Evolutionary conservation across 2,888 invertebrate species (phyloP).

Genomic region (Alitta virens): DNA sequence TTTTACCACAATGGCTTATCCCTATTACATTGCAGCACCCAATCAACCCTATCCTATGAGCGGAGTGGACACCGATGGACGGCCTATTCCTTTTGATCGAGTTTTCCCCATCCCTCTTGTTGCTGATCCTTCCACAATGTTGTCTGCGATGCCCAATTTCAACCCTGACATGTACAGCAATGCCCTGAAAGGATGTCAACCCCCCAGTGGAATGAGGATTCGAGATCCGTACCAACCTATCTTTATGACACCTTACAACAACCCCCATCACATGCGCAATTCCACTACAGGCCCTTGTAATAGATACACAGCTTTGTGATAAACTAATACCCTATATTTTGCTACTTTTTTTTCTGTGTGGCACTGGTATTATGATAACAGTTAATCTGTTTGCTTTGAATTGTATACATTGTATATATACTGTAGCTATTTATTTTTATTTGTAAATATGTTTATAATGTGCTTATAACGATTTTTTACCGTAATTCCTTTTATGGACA

Average conservation of each 20-base stretch:
- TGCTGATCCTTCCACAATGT: constrained; percentile 3
- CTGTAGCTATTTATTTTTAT: too few species aligned
- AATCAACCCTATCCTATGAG: background rate
- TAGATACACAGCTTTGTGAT: too few species aligned
- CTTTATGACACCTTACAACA: constrained; percentile 6
- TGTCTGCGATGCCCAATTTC: constrained; percentile 2
- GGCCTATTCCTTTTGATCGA: background rate
- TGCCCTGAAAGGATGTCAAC: background rate
- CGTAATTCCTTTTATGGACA: too few species aligned
- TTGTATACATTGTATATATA: too few species aligned
- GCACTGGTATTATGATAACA: too few species aligned
- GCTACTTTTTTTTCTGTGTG: too few species aligned
- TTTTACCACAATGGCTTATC: background rate
- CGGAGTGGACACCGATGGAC: background rate
- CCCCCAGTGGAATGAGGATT: background rate
- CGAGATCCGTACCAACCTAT: constrained; percentile 12
- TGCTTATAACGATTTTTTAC: too few species aligned
- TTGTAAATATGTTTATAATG: too few species aligned
- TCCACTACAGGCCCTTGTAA: background rate
- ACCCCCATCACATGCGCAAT: constrained; percentile 2
- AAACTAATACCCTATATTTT: too few species aligned
- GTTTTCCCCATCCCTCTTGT: constrained; percentile 10
- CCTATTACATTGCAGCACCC: background rate
- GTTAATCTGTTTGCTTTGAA: too few species aligned
- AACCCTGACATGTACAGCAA: background rate